These are phyloP conservation scores for Ophraella communa DNA, from an alignment of 2,888 invertebrate species.

Conservation along the genomic window DNA sequence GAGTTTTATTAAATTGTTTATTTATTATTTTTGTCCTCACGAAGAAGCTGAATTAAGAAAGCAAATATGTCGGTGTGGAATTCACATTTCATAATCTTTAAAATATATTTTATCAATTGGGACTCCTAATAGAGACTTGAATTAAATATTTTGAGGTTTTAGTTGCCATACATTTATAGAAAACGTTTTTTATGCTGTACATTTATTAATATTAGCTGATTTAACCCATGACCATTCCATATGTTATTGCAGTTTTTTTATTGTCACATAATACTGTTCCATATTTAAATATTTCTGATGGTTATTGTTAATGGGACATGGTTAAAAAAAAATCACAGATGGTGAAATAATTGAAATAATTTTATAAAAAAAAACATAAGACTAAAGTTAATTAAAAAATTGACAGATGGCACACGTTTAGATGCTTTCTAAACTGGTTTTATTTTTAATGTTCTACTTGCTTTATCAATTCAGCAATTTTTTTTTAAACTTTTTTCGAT, in stretches of 20 bases:
- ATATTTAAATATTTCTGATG: not conserved
- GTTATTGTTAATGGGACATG: not conserved
- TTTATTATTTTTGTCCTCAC: too few species aligned
- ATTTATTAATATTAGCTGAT: too few species aligned
- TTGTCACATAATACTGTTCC: too few species aligned
- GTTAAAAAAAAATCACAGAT: not conserved
- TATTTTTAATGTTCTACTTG: not conserved
- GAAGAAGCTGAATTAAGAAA: not conserved
- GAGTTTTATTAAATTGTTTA: not conserved
- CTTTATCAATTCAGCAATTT: not conserved
- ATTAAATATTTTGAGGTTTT: too few species aligned
- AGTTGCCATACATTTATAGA: too few species aligned
- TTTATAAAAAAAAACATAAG: not conserved
- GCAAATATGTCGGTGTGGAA: not conserved
- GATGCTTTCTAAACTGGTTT: not conserved
- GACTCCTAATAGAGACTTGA: too few species aligned
- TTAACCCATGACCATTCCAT: too few species aligned
- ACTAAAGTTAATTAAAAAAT: not conserved
- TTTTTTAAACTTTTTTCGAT: too few species aligned
- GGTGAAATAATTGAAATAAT: not conserved
- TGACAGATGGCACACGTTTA: not conserved
- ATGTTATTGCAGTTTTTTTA: too few species aligned
- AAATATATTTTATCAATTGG: too few species aligned
- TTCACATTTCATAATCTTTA: too few species aligned
- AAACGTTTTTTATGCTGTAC: too few species aligned